These are phyloP conservation scores for Eristalis arbustorum DNA, from an alignment of 2,888 invertebrate genomes.

Conservation along the genomic window DNA sequence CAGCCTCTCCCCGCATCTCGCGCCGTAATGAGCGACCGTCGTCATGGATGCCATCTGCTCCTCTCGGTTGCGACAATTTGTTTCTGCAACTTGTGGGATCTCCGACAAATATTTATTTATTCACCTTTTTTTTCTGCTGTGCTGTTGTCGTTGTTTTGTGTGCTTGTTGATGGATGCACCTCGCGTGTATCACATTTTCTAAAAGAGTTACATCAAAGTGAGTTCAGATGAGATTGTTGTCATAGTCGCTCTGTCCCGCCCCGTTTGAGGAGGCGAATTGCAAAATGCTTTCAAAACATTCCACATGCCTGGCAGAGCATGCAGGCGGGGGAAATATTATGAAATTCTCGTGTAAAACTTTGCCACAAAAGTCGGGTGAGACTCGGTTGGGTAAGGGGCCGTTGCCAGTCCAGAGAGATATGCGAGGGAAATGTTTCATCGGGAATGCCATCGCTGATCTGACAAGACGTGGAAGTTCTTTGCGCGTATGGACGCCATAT, in stretches of 20 bases:
- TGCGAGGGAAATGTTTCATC: not conserved
- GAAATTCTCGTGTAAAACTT: not conserved
- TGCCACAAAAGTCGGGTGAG: not conserved
- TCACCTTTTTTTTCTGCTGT: not conserved
- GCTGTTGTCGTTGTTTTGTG: not conserved
- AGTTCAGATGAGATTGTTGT: not conserved
- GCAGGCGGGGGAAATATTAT: not conserved
- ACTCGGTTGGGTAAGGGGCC: too few relatives aligned
- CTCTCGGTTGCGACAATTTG: not conserved
- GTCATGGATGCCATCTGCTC: not conserved
- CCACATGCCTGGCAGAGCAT: constrained; percentile 33
- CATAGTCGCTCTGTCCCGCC: not conserved
- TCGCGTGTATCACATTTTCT: not conserved
- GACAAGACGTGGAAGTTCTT: not conserved
- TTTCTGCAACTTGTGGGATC: not conserved
- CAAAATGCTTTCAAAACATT: constrained; percentile 37
- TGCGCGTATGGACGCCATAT: not conserved
- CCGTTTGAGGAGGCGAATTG: constrained; percentile 2
- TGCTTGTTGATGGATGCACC: not conserved
- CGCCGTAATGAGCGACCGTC: not conserved
- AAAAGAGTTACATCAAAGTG: not conserved
- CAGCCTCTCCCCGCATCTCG: not conserved
- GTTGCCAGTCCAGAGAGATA: not conserved
- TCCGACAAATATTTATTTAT: not conserved
- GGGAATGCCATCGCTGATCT: not conserved